Evolutionary conservation across 2,113 vertebrate genomes (phyloP).

Genomic region (Hyaena hyaena): DNA sequence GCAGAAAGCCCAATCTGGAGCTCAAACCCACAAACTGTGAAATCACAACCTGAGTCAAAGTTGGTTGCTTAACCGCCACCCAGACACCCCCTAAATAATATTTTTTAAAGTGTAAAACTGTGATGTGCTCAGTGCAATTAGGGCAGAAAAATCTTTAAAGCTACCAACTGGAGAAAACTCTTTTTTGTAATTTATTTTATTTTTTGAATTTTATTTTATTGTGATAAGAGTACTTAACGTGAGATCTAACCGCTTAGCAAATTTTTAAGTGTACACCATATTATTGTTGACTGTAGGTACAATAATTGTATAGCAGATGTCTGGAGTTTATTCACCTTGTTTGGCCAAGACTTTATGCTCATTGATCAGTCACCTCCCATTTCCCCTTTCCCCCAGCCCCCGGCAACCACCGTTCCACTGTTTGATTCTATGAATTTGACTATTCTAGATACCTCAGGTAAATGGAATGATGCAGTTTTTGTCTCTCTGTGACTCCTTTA

Average conservation of each 20-base stretch:
- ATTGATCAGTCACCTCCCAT: not conserved
- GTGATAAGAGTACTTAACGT: not conserved
- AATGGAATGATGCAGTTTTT: not conserved
- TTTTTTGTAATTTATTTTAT: not conserved
- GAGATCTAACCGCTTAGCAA: not conserved
- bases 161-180: not conserved
- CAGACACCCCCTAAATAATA: not conserved
- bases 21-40: no score
- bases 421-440: not conserved
- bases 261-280: not conserved
- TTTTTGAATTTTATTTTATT: not conserved
- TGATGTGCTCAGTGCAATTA: not conserved
- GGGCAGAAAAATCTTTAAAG: conserved; percentile 12
- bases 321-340: not conserved
- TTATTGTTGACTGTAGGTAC: not conserved
- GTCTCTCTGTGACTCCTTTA: not conserved
- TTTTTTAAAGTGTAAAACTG: conserved; percentile 13
- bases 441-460: not conserved
- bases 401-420: not conserved
- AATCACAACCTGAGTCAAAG: no score
- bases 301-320: not conserved
- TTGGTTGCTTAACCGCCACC: no score
- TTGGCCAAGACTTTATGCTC: not conserved
- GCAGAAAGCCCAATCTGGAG: no score
- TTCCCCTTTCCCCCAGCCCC: not conserved